Base-by-base conservation (phyloP, 2,113 vertebrate genomes). In the Potamarius usumacintae region DNA sequence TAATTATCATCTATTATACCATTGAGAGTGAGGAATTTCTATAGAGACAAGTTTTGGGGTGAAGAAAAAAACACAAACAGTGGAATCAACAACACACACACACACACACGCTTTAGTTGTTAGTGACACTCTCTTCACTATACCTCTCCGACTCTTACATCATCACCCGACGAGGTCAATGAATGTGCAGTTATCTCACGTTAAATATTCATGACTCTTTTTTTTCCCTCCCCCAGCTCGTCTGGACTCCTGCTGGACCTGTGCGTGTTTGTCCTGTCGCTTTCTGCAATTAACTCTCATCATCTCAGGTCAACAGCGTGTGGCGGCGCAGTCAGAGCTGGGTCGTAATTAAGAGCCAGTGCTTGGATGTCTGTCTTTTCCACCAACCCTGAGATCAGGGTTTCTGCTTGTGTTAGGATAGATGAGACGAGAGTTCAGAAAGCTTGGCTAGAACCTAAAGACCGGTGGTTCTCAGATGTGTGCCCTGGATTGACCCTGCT, bases 191-290 rank as follows among this genome's bases (percentile, higher is more conserved):
- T 65, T 53, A 79, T 55, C 62, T 67, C 25, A 53, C 50, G 18
- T 79, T 80, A 86, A 86, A 86, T 86, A 86, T 86, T 86, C 48
- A 86, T 80, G 62, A 80, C 60, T 17, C n/a, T 8, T 34, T 22
- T 15, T 57, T 12, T 12, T 12, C 20, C 17, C 17, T 4, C 18
- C 17, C 18, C 17, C 58, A 2, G 17, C 20, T 22, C 9, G 9
- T 62, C 57, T 58, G 53, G 77, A 18, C 30, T 62, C 15, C n/a
- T 80, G 72, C 62, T 14, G 62, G 60, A 20, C 27, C 62, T 69
- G 60, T 79, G 77, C 85, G 52, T 80, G 74, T 86, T 86, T 80
- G 60, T 69, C 60, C 60, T 69, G 17, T 14, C 20, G 27, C 60
- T 67, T 86, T 69, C 50, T 42, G 60, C 60, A 80, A 84, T 86